Base-by-base conservation (phyloP, 2,888 invertebrate species). In the Nomada ferruginata region DNA sequence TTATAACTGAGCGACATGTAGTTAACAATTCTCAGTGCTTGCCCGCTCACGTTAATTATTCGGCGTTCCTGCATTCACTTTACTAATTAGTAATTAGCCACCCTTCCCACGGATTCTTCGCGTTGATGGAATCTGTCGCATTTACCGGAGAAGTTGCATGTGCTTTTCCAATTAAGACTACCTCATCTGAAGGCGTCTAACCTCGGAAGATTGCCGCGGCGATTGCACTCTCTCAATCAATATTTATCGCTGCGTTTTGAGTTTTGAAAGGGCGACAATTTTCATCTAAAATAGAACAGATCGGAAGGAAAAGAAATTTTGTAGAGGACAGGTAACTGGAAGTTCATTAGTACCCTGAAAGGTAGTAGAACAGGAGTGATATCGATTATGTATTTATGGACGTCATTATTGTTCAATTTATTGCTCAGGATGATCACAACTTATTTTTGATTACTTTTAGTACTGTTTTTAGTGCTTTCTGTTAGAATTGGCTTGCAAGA, bases 81-180 rank as follows among this genome's bases (percentile, higher is more conserved):
- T 72, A 69, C 80, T 82, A 76, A 82, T 80, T 82, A 80, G 26
- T 82, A 82, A 82, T 82, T 80, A 80, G 72, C 80, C 50, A 69
- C 55, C 23, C 64, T 69, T 73, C 47, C 72, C 64, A 59, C 69
- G 69, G 68, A 80, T 82, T 76, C 47, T 73, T 80, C 80, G 53
- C 65, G 64, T 55, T 69, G 76, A 82, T 80, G 76, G 72, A 69
- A 80, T 64, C 80, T 64, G 64, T 80, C 68, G 64, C 60, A 29
- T 61, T 76, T 64, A 20, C 44, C 59, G 61, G 26, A 20, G 55
- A 65, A 80, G 53, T 69, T 69, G 47, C 68, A 69, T 64, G 66
- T 64, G 63, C 66, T 64, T 80, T 75, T 80, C 64, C 76, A 80
- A 72, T 82, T 82, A 82, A 76, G 55, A 36, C 55, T 63, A 50